Base-by-base conservation (phyloP, 1,140 invertebrate genomes). In the Drosophila bifasciata region DNA sequence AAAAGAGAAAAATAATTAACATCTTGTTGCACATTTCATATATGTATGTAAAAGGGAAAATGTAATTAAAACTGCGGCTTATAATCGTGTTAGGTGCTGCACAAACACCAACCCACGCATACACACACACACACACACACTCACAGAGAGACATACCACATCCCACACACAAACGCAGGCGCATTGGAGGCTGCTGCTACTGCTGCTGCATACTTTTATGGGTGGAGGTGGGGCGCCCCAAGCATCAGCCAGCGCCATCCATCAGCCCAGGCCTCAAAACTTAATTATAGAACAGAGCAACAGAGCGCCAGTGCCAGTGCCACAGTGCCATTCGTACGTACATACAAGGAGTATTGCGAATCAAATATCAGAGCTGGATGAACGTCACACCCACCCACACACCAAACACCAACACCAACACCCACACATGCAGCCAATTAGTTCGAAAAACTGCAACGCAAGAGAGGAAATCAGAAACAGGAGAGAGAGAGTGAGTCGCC, bases 281-380 rank as follows among this genome's bases (percentile, higher is more conserved):
- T 85, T 86, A 81, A 85, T 85, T 85, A 86, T 86, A 66, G 71
- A 76, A 66, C 59, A 69, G 48, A 49, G 69, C 40, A 56, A 39
- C 50, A 21, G 32, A 11, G 32, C 11, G n/a, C n/a, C n/a, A n/a
- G n/a, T n/a, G n/a, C n/a, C n/a, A n/a, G n/a, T n/a, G n/a, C n/a
- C n/a, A n/a, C n/a, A n/a, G n/a, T n/a, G n/a, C n/a, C n/a, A n/a
- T n/a, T n/a, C n/a, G 32, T 36, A 36, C 32, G 8, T 13, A 36
- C 11, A 11, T 36, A 36, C 32, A 36, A 36, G 40, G 36, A 63
- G 68, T 55, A 68, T 67, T 76, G 69, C 63, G 86, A 86, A 85
- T 85, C 81, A 86, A 85, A 85, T 74, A 85, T 81, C 81, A 79
- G 56, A 61, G 28, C 57, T 62, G 48, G 41, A 75, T 75, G 43